Base-by-base conservation (phyloP, 2,797 vertebrate species). In the Enteromius thamalakanensis region DNA sequence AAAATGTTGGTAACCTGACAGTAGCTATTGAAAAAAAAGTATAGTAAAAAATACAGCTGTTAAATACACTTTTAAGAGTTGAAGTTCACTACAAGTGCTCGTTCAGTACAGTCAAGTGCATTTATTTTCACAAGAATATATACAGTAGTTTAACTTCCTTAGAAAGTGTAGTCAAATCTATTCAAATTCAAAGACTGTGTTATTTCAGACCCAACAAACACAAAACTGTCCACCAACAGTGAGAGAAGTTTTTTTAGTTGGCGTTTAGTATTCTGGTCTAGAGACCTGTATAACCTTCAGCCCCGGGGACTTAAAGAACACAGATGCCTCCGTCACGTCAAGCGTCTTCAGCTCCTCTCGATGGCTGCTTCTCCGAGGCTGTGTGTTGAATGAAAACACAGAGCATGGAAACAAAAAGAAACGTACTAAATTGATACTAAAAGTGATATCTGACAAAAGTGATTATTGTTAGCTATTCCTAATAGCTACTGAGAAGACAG, bases 131-230 rank as follows among this genome's bases (percentile, higher is more conserved):
- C 60, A 64, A 6, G 60, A 62, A 2, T 5, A 42, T 3, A 45
- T 29, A 15, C 60, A 32, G 26, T 29, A 71, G n/a, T 29, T 26
- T 7, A 26, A 26, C 67, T 23, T 49, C 23, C 9, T 29, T 4
- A 47, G 6, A 23, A 71, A 17, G 45, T 10, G 0, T 53, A 6
- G 45, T 5, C 19, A 55, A 23, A 74, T 74, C 29, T 34, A 37
- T 74, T 53, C 17, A 74, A 23, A 5, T 9, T 42, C 40, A 42
- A 10, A 42, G 40, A 23, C 6, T 11, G 21, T 32, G 2, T 47
- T 34, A 71, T 53, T 51, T 71, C 64, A 79, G 37, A 84, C 58
- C 26, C 32, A 84, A 82, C 53, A 51, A 87, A 86, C 76, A 58
- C 51, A 10, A 26, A 76, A 42, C 62, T 76, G 74, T 72, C 67